Evolutionary conservation across 2,113 vertebrate species (phyloP).

Genomic region (Ceyx melanurus): DNA sequence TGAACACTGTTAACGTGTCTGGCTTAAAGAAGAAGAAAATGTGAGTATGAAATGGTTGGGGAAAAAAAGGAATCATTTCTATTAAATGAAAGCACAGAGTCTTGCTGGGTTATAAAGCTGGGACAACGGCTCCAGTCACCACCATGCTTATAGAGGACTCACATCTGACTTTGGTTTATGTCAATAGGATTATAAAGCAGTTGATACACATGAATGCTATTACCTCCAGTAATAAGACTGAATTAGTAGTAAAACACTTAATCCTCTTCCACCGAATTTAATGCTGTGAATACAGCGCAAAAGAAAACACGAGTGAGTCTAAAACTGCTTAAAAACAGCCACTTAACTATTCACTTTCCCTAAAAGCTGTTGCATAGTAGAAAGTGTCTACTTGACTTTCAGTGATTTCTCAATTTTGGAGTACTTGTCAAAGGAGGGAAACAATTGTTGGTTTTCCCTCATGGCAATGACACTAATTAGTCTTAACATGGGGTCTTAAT

Average conservation of each 20-base stretch:
- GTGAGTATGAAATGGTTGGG: not conserved
- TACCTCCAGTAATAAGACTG: not conserved
- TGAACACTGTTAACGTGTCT: fast-evolving
- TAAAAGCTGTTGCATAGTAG: not conserved
- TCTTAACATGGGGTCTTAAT: not conserved
- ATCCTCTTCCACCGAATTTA: slow-evolving; percentile 14
- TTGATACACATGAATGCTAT: not conserved
- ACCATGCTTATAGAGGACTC: not conserved
- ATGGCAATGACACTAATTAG: not conserved
- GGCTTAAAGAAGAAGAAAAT: not conserved
- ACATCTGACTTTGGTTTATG: not conserved
- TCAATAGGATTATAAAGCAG: not conserved
- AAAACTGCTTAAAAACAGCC: not conserved
- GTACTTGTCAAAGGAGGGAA: not conserved
- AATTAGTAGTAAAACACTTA: slow-evolving; percentile 30
- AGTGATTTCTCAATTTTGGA: not conserved
- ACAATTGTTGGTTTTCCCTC: not conserved
- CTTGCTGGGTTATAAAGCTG: not conserved
- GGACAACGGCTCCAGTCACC: not conserved
- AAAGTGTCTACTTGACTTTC: not conserved
- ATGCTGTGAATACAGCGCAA: not conserved
- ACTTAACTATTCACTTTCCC: not conserved
- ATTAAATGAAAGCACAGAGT: not conserved
- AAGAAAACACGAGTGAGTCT: not conserved
- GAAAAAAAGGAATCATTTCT: not conserved